A percentile compares a stretch with the other conserved stretches of the same genome.
Conservation (phyloP, 2,113 vertebrate genomes). For the Rhineura floridana region DNA sequence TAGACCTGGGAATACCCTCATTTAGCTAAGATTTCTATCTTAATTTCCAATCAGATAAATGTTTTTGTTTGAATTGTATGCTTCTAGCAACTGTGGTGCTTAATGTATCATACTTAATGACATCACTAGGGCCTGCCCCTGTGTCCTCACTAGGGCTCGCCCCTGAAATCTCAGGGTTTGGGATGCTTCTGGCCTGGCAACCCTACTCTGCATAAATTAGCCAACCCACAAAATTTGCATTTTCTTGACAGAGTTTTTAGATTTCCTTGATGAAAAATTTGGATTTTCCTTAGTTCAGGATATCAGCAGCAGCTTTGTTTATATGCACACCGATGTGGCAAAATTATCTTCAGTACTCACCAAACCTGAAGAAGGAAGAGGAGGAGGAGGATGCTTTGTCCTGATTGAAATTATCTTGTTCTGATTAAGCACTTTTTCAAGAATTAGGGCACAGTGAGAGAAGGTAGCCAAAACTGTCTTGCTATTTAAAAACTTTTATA, state of each 20-base stretch:
- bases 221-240: background rate
- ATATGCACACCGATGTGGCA: background rate
- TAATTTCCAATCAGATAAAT: too few species aligned
- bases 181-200: too few species aligned
- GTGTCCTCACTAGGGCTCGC: too few species aligned
- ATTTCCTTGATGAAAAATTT: background rate
- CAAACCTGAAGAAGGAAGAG: conserved; percentile 10
- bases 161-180: too few species aligned
- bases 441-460: conserved; percentile 3
- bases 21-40: too few species aligned
- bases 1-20: too few species aligned
- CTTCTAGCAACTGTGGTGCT: too few species aligned
- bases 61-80: too few species aligned
- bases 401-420: conserved; percentile 35
- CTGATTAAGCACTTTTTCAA: conserved; percentile 21
- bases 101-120: too few species aligned
- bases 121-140: too few species aligned
- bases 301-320: background rate
- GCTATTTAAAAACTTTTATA: conserved; percentile 65
- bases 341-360: conserved; percentile 15
- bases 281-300: background rate
- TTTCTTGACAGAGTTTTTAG: background rate
- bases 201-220: background rate
- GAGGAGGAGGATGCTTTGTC: too few species aligned
- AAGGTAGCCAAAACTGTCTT: conserved; percentile 44